Evolutionary conservation across 2,113 vertebrate species (phyloP).

Genomic region (Gyps fulvus): DNA sequence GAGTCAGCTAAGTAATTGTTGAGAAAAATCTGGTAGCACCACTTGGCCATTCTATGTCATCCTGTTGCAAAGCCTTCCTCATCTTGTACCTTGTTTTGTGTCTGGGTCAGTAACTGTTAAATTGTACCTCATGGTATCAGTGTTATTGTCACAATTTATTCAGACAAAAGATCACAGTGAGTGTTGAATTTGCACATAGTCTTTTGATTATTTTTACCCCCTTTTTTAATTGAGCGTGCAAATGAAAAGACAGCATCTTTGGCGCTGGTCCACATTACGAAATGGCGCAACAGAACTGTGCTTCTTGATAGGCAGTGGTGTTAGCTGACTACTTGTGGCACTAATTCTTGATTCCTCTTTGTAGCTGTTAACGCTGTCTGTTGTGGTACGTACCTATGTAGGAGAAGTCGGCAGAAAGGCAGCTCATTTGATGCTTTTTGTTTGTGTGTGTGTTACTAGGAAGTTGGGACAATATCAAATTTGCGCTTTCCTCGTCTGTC

Average conservation of each 20-base stretch:
- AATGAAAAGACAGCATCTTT: background rate
- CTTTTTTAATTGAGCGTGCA: background rate
- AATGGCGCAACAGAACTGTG: background rate
- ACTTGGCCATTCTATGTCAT: background rate
- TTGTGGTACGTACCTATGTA: background rate
- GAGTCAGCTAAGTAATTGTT: background rate
- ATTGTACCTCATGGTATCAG: background rate
- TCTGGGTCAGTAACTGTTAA: background rate
- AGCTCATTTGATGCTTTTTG: background rate
- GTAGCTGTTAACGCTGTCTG: background rate
- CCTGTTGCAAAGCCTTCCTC: background rate
- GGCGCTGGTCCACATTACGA: background rate
- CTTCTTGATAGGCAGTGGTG: background rate
- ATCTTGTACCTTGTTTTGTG: background rate
- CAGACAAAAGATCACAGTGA: background rate
- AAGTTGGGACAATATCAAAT: background rate
- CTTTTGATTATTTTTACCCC: background rate
- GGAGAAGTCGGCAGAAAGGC: background rate
- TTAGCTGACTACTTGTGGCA: accelerated
- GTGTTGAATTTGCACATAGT: background rate
- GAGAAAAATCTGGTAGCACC: background rate
- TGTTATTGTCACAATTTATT: background rate
- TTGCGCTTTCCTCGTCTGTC: background rate
- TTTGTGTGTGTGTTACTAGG: background rate
- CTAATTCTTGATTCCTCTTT: background rate